Conservation (phyloP, 2,797 vertebrate species). For the Bradypodion pumilum region DNA sequence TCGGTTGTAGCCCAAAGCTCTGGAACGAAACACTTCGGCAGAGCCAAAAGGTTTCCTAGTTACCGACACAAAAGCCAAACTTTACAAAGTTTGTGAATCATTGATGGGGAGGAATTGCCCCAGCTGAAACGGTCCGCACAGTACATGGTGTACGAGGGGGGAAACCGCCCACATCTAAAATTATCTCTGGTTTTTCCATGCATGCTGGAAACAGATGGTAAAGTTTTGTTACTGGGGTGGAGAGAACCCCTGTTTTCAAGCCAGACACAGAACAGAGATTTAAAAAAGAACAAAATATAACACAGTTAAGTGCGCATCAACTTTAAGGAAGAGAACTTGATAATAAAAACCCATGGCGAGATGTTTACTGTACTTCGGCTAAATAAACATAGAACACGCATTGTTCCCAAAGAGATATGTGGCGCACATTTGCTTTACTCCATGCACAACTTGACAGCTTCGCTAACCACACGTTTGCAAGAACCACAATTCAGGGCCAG, state of each 20-base stretch:
- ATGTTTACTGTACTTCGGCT: background rate
- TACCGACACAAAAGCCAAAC: background rate
- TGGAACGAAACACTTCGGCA: background rate
- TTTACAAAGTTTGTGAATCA: conserved; percentile 32
- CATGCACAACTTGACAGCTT: too few relatives aligned
- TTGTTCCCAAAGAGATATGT: background rate
- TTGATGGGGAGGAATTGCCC: conserved; percentile 25
- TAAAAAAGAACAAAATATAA: background rate
- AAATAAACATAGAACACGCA: background rate
- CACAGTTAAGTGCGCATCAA: background rate
- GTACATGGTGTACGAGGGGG: background rate
- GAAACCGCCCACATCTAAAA: conserved; percentile 30
- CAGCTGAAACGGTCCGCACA: background rate
- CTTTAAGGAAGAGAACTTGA: background rate
- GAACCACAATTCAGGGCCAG: background rate
- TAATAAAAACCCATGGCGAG: background rate
- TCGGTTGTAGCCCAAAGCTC: background rate
- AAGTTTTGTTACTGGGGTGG: background rate
- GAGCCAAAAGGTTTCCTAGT: conserved; percentile 17
- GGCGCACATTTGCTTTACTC: background rate
- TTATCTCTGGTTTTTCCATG: background rate
- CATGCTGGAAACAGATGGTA: background rate
- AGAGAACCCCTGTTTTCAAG: background rate
- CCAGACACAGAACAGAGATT: background rate
- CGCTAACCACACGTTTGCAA: background rate